Conservation (phyloP, 2,888 invertebrate species). For the Camptogramma bilineatum region DNA sequence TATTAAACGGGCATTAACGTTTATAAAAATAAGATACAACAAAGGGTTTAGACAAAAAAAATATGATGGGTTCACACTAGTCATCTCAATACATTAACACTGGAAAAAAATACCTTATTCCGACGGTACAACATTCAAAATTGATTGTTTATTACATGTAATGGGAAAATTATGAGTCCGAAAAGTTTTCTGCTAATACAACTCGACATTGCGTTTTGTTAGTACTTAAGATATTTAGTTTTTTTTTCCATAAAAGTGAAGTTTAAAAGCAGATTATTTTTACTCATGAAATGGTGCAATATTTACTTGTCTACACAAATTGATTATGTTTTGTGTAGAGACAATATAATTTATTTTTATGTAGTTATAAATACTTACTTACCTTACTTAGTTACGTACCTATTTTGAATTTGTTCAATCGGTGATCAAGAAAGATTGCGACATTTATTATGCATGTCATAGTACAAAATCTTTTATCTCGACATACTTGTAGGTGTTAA, state of each 20-base stretch:
- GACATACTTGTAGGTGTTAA: conserved; percentile 54
- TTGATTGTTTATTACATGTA: not conserved
- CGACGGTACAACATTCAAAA: not conserved
- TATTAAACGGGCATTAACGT: conserved; percentile 52
- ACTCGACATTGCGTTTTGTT: not conserved
- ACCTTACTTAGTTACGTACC: no score
- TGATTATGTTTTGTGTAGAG: no score
- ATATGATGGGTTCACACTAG: conserved; percentile 22
- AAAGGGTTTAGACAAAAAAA: conserved; percentile 37
- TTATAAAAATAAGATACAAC: conserved; percentile 40
- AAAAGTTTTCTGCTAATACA: conserved; percentile 13
- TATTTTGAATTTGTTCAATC: no score
- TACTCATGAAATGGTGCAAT: no score
- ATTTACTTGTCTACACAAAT: no score
- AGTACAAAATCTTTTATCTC: conserved; percentile 25
- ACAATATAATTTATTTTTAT: no score
- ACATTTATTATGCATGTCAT: not conserved
- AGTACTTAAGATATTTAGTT: not conserved
- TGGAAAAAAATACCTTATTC: conserved; percentile 4
- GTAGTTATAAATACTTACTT: no score
- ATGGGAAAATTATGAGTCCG: conserved; percentile 25
- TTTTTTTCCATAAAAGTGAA: not conserved
- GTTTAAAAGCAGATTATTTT: no score
- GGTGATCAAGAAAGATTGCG: no score
- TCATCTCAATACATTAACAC: conserved; percentile 9